Evolutionary conservation across 2,888 invertebrate species (phyloP).

Genomic region (Agrotis exclamationis): DNA sequence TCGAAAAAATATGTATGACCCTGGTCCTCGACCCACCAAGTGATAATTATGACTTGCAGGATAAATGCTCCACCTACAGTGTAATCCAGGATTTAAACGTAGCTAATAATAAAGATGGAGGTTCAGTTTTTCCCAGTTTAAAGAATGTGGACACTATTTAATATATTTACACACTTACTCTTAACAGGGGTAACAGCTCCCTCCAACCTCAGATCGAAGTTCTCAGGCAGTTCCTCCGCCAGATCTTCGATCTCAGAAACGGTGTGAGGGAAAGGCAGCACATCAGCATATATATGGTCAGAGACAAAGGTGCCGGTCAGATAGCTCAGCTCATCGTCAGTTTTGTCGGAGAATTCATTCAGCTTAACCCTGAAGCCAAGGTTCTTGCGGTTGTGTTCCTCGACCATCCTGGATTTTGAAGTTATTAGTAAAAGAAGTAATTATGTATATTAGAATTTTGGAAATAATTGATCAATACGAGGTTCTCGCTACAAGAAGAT

Average conservation of each 20-base stretch:
- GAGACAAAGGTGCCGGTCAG: constrained; percentile 65
- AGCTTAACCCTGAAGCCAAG: constrained; percentile 70
- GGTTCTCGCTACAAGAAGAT: too few relatives aligned
- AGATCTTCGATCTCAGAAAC: constrained; percentile 64
- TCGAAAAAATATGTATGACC: too few relatives aligned
- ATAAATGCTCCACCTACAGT: too few relatives aligned
- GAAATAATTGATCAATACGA: too few relatives aligned
- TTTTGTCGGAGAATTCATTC: constrained; percentile 75
- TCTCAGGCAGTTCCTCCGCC: constrained; percentile 68
- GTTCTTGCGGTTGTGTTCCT: constrained; percentile 73
- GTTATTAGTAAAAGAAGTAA: too few relatives aligned
- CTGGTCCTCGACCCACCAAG: too few relatives aligned
- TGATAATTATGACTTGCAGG: too few relatives aligned
- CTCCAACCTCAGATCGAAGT: constrained; percentile 73
- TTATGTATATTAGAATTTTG: too few relatives aligned
- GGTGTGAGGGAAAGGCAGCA: constrained; percentile 68
- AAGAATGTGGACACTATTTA: too few relatives aligned
- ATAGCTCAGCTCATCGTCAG: constrained; percentile 65
- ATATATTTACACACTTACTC: too few relatives aligned
- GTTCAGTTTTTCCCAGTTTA: too few relatives aligned
- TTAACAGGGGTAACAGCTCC: constrained; percentile 73
- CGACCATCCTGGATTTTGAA: constrained; percentile 63
- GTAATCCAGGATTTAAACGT: neutral
- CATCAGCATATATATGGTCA: constrained; percentile 27
- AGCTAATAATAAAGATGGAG: neutral